Percentiles rank a stretch among this genome's conserved stretches.
Conservation (phyloP, 2,797 vertebrate species). For the Enteromius treurensis region DNA sequence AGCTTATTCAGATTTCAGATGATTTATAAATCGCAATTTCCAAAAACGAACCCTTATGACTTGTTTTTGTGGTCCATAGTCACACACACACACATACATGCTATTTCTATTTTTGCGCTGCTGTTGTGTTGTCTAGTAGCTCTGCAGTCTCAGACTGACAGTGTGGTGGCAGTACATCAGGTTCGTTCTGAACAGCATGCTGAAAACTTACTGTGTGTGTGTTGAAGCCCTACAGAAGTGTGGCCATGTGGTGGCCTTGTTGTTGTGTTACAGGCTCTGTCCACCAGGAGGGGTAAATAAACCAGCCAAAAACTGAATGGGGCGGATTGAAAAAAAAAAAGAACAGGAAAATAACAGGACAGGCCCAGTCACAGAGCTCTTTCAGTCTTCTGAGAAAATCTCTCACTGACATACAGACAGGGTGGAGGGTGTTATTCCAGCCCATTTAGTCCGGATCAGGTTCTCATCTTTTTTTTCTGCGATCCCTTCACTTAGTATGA, state of each 20-base stretch:
- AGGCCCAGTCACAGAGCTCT: constrained; percentile 42
- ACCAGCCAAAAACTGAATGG: constrained; percentile 73
- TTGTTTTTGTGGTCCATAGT: too few species aligned
- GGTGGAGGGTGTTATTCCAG: constrained; percentile 62
- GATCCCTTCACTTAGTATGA: constrained; percentile 7
- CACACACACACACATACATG: too few species aligned
- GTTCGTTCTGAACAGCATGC: not conserved
- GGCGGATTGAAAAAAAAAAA: constrained; percentile 24
- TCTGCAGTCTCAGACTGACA: not conserved
- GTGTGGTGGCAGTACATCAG: not conserved
- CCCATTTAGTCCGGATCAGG: constrained; percentile 39
- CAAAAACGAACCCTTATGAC: too few species aligned
- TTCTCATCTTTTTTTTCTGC: constrained; percentile 40
- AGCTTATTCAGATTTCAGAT: too few species aligned
- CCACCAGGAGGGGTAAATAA: constrained; percentile 88
- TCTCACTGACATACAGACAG: constrained; percentile 44
- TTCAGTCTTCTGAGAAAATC: constrained; percentile 55
- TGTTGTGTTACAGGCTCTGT: constrained; percentile 77
- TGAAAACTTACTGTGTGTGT: not conserved
- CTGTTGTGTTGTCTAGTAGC: not conserved
- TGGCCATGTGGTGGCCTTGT: constrained; percentile 25
- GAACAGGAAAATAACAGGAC: constrained; percentile 29
- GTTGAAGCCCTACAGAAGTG: not conserved
- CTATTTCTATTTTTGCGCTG: too few species aligned
- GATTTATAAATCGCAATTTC: too few species aligned